Percentiles rank a stretch among this genome's conserved stretches.
phyloP scores from a whole-genome alignment of 2,888 invertebrate genomes.

The Leptinotarsa peninsularis region DNA sequence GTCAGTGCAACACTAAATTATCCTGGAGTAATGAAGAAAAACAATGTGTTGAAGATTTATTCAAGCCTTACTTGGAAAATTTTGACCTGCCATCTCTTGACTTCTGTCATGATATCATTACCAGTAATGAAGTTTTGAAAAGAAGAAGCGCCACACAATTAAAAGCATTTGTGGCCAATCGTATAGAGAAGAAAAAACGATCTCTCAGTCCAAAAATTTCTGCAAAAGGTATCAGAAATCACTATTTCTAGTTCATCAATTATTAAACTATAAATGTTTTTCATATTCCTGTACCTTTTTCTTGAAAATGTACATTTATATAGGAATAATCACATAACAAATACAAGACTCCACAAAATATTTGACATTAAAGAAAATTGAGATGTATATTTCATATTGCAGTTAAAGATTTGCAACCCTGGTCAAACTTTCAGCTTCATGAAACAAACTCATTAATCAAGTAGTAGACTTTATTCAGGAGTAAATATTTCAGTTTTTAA shows the following conservation, averaged over 20 bases:
- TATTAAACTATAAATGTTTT: background rate
- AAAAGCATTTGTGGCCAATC: constrained; percentile 16
- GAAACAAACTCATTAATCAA: too few species aligned
- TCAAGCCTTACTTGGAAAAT: constrained; percentile 9
- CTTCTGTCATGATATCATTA: constrained; percentile 11
- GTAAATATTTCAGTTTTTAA: too few species aligned
- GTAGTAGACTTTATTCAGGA: too few species aligned
- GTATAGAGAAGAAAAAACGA: background rate
- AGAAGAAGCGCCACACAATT: constrained; percentile 23
- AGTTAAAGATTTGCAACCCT: too few species aligned
- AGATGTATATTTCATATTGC: too few species aligned
- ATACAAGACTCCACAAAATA: too few species aligned
- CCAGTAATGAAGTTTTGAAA: background rate
- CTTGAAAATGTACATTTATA: background rate
- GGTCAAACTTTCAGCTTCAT: too few species aligned
- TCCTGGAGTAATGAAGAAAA: constrained; percentile 12
- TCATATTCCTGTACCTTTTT: too few species aligned
- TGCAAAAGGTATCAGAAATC: background rate
- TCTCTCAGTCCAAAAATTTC: background rate
- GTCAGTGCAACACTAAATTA: background rate
- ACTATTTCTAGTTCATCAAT: background rate
- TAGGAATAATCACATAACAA: background rate
- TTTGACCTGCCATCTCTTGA: constrained; percentile 15
- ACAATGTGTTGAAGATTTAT: background rate
- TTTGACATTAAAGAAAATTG: background rate